Base-by-base conservation (phyloP, 2,113 vertebrate species). In the Pangasianodon hypophthalmus region DNA sequence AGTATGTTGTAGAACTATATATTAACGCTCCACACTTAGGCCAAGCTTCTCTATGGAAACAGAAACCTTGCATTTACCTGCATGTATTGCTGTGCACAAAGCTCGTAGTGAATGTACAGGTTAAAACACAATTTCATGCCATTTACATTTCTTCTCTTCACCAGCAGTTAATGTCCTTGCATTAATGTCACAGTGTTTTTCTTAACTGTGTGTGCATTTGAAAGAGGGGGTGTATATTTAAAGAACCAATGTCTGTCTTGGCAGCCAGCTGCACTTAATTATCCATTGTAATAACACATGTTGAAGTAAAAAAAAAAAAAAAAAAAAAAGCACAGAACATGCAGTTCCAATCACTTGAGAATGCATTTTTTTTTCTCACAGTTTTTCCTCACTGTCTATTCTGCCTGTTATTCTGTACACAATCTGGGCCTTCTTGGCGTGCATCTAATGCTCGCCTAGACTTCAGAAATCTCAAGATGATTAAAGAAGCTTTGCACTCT, bases 401-500 rank as follows among this genome's bases (percentile, higher is more conserved):
- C 26, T 88, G 32, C 75, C 1, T 88, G 26, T 88, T 19, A 88
- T 67, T 87, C 46, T 85, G 81, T 84, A 82, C 88, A 83, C 79
- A 87, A 84, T 88, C 46, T 86, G 82, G 58, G 54, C 60, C 62
- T 90, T 19, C 9, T 60, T 91, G 90, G 88, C 29, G 16, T n/a
- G 46, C 44, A 62, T 77, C 60, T 88, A 60, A 83, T 32, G 62
- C 92, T 79, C 14, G 69, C 5, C 48, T 90, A 93, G 93, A 94
- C 94, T 93, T 94, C 83, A 93, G 90, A 93, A 90, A 93, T 73
- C 92, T 93, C 77, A 90, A 94, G 91, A 67, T 94, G 93, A 96
- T 97, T 97, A 97, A 95, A 93, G 93, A 93, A 96, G 97, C 96
- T 98, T 98, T 97, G 93, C 91, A 90, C 95, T 96, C 96, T 97